Evolutionary conservation across 2,113 vertebrate genomes (phyloP), one percentile per base, ranked within the genome.

Genomic region (Synodontis membranacea): DNA sequence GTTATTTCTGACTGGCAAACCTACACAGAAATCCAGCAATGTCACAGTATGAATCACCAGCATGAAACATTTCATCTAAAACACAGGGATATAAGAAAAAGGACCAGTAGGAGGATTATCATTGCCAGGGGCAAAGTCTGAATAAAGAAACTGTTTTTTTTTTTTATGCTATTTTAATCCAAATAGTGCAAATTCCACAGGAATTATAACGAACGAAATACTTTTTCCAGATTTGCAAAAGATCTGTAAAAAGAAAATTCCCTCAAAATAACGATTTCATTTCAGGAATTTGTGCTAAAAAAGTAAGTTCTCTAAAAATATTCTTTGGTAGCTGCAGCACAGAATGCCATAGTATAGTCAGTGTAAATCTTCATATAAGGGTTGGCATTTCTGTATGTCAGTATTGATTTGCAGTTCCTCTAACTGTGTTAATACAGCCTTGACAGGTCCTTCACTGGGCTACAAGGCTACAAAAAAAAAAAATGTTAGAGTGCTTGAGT

Each of bases 401-500:
- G 54, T 62, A 88, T 75, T 52, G 64, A 80, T 88, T 80, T 70
- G 54, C 42, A 81, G 62, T 75, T 60, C 54, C 23, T 88, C 31
- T 23, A 79, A 37, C n/a, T 37, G 46, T 34, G 74, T 85, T 76
- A 75, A 75, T 88, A 54, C 17, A 76, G 68, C 31, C 84, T 82
- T 60, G 66, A 85, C 83, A 56, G 28, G 31, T 62, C 48, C 39
- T 80, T 42, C 42, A 46, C 8, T 23, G 4, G 23, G 21, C 44
- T 79, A 78, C 60, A 46, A 48, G 60, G n/a, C n/a, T n/a, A 42
- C 42, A 60, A 78, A 48, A 46, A 54, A 56, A 52, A 50, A 46
- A 56, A 58, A 48, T 78, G 42, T 86, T 54, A 72, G 50, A 72
- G 56, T 11, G 23, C 28, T 42, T 44, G 58, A 54, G 42, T 83